phyloP scores from a whole-genome alignment of 2,113 vertebrate species.

The Menura novaehollandiae region DNA sequence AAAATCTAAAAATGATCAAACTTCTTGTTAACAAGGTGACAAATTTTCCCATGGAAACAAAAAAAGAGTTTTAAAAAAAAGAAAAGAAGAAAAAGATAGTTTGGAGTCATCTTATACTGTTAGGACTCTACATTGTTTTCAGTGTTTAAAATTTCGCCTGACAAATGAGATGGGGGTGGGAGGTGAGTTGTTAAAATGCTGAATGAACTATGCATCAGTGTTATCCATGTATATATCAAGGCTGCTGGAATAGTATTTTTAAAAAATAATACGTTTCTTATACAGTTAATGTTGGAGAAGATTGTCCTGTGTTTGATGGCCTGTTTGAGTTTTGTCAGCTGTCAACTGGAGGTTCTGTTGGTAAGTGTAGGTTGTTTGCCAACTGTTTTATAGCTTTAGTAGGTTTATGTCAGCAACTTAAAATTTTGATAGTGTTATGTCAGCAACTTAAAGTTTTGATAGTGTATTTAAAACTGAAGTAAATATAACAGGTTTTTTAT shows the following conservation, averaged over 20 bases:
- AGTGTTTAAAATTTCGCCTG: not conserved
- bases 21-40: not conserved
- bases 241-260: not conserved
- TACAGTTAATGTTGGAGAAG: slow-evolving; percentile 83
- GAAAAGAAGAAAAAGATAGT: rapidly evolving
- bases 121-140: not conserved
- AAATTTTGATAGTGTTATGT: not conserved
- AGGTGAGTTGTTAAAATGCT: not conserved
- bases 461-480: not conserved
- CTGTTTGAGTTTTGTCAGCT: slow-evolving; percentile 85
- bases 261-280: not conserved
- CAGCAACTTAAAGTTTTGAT: not conserved
- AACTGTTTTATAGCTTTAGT: not conserved
- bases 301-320: slow-evolving; percentile 85
- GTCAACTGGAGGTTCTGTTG: slow-evolving; percentile 83
- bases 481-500: not conserved
- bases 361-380: slow-evolving; percentile 59
- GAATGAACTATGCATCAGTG: not conserved
- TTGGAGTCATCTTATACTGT: not conserved
- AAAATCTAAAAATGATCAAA: not conserved
- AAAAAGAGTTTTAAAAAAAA: not conserved
- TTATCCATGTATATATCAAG: not conserved
- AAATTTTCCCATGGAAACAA: not conserved
- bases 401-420: not conserved
- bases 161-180: not conserved